phyloP scores from a whole-genome alignment of 2,888 invertebrate species.

The Melipona bicolor region DNA sequence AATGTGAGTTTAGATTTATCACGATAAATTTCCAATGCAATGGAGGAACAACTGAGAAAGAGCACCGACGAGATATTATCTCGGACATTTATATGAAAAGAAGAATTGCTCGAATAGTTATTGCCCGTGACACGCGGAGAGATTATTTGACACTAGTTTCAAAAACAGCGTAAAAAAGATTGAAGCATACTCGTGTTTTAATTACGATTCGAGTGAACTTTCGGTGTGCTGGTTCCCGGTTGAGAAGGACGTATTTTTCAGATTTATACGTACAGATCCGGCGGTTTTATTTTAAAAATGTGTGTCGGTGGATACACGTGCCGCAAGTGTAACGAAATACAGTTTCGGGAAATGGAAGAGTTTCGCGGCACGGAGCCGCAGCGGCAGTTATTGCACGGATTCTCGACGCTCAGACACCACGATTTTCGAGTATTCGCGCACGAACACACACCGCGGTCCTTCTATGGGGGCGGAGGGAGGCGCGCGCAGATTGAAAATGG shows the following conservation, averaged over 20 bases:
- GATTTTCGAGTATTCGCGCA: slow-evolving; percentile 33
- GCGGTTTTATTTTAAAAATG: slow-evolving; percentile 28
- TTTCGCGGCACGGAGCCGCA: slow-evolving; percentile 49
- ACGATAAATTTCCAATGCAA: too few relatives aligned
- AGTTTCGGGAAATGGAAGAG: slow-evolving; percentile 62
- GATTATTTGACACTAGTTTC: too few relatives aligned
- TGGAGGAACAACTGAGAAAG: too few relatives aligned
- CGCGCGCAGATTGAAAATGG: slow-evolving; percentile 66
- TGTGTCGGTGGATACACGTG: slow-evolving; percentile 27
- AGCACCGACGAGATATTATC: too few relatives aligned
- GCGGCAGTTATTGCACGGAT: slow-evolving; percentile 64
- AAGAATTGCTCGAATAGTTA: too few relatives aligned
- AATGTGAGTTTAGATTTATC: too few relatives aligned
- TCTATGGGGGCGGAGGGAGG: slow-evolving; percentile 13
- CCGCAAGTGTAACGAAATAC: slow-evolving; percentile 48
- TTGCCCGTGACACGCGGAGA: too few relatives aligned
- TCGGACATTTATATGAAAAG: too few relatives aligned
- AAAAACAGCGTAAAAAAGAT: background rate
- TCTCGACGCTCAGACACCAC: slow-evolving; percentile 58
- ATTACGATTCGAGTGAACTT: slow-evolving; percentile 42
- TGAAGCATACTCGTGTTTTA: background rate
- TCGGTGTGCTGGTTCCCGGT: slow-evolving; percentile 17
- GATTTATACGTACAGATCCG: background rate
- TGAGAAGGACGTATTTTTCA: background rate
- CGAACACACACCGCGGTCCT: slow-evolving; percentile 9